A percentile compares a stretch with the other conserved stretches of the same genome.
These are phyloP conservation scores for Pavo muticus DNA, from an alignment of 2,113 vertebrate genomes.

Conservation along the genomic window DNA sequence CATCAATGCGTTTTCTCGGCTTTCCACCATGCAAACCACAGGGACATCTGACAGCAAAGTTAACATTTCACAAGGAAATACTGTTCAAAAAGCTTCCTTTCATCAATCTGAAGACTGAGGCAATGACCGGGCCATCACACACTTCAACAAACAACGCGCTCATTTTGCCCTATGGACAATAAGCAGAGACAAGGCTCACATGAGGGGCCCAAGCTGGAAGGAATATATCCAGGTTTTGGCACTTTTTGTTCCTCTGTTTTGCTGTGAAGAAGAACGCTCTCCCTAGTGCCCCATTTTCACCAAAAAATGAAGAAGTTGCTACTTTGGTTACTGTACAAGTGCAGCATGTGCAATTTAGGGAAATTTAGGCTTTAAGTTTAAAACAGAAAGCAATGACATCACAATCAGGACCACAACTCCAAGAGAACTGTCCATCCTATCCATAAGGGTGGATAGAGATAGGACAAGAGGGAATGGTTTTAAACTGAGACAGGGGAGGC, in stretches of 20 bases:
- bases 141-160: background rate
- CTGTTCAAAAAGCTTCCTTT: no score
- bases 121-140: rapidly evolving
- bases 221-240: rapidly evolving
- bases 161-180: rapidly evolving
- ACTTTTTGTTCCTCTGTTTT: background rate
- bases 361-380: background rate
- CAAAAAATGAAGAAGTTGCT: background rate
- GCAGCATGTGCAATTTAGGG: background rate
- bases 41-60: background rate
- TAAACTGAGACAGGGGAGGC: no score
- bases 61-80: background rate
- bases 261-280: background rate
- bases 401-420: rapidly evolving
- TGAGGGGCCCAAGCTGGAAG: background rate
- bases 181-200: background rate
- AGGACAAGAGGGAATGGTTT: no score
- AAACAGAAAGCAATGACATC: background rate
- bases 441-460: no score
- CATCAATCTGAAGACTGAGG: background rate
- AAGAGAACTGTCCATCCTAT: background rate
- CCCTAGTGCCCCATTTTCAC: background rate
- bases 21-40: background rate
- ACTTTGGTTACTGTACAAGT: background rate
- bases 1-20: rapidly evolving